Percentiles rank a stretch among this genome's conserved stretches.
Evolutionary conservation across 2,113 vertebrate genomes (phyloP).

Genomic region (Sinocyclocheilus anshuiensis): DNA sequence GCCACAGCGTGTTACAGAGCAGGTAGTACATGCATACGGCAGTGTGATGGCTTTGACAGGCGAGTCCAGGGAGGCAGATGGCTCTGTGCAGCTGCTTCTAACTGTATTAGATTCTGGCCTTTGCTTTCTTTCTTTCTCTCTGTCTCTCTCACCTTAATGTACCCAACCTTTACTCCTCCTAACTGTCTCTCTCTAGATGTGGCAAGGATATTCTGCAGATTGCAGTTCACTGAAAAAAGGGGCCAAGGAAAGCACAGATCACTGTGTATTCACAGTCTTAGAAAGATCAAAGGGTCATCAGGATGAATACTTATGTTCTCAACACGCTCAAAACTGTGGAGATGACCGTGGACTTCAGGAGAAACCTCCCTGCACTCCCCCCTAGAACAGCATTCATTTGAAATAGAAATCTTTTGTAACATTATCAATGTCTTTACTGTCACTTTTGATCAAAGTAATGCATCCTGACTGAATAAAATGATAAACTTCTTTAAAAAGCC

Average conservation of each 20-base stretch:
- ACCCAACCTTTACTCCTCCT: not conserved
- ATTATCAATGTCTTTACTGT: too few relatives aligned
- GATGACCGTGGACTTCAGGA: too few relatives aligned
- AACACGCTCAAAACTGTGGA: too few relatives aligned
- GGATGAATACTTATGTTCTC: not conserved
- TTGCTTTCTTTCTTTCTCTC: not conserved
- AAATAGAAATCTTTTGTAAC: too few relatives aligned
- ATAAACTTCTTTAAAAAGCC: too few relatives aligned
- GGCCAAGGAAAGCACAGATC: not conserved
- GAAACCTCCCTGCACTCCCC: too few relatives aligned
- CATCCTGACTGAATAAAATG: too few relatives aligned
- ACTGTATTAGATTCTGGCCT: not conserved
- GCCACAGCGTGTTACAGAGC: constrained; percentile 22
- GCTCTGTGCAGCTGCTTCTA: not conserved
- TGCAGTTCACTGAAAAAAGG: constrained; percentile 1
- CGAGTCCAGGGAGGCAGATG: constrained; percentile 32
- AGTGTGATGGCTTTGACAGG: constrained; percentile 42
- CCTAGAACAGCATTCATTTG: too few relatives aligned
- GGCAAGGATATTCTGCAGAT: not conserved
- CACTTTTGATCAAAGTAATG: too few relatives aligned
- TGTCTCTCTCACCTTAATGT: constrained; percentile 15
- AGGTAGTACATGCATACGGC: constrained; percentile 7
- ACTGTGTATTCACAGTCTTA: not conserved
- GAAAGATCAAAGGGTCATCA: not conserved
- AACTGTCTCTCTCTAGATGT: not conserved